A percentile compares a stretch with the other conserved stretches of the same genome.
Conservation (phyloP, 2,113 vertebrate species). For the Cervus canadensis region DNA sequence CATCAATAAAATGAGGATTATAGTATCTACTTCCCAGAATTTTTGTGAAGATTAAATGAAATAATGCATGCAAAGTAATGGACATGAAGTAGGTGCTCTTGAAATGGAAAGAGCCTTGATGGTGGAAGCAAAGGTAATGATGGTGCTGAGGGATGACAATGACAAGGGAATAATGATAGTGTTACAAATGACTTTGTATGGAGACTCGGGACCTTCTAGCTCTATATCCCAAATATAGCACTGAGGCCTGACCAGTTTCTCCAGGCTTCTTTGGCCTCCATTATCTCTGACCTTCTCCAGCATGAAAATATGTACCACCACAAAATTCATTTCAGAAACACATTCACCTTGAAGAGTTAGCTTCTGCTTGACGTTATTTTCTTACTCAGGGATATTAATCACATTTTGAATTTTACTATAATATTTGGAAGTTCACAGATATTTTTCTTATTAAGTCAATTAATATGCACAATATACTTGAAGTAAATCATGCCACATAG, state of each 20-base stretch:
- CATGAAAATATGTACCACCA: background rate
- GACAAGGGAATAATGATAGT: background rate
- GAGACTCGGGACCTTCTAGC: accelerated
- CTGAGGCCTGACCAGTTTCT: background rate
- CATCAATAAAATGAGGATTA: background rate
- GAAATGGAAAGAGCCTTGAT: background rate
- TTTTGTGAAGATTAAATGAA: background rate
- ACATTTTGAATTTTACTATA: background rate
- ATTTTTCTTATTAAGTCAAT: background rate
- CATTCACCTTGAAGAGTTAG: background rate
- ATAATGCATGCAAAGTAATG: background rate
- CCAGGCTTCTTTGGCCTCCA: background rate
- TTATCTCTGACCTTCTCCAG: background rate
- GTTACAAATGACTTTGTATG: background rate
- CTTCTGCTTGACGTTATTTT: background rate
- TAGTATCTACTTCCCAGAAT: background rate
- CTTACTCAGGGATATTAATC: background rate
- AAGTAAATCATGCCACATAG: background rate
- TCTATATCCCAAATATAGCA: background rate
- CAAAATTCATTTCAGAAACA: background rate
- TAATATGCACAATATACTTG: background rate
- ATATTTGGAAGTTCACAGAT: background rate
- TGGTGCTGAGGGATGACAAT: background rate
- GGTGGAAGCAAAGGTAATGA: background rate
- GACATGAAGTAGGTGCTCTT: background rate